Evolutionary conservation across 2,888 invertebrate species (phyloP), one percentile per base, ranked within the genome.

Genomic region (Drosophila flavopinicola): DNA sequence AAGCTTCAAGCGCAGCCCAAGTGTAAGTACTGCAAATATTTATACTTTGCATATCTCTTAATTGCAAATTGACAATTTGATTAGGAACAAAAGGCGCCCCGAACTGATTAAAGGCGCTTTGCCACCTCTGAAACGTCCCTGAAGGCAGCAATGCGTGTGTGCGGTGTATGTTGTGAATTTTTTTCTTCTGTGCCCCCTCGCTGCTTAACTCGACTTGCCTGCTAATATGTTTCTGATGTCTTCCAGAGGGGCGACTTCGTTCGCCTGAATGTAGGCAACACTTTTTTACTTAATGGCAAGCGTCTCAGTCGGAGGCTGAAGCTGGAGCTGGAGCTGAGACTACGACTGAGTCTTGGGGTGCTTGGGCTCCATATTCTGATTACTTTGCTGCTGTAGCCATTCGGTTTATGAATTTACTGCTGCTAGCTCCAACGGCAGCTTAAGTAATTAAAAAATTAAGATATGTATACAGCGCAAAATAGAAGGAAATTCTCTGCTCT

Each of bases 401-500:
- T 66, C 52, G 52, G 72, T 64, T 75, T 65, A 77, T 84, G 75
- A 86, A 86, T 79, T 75, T 75, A 72, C 75, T 52, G 68, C 59
- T 56, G 38, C 59, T 49, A 23, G 65, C 68, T 49, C 51, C 59
- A 61, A 49, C 51, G 66, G 49, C 72, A 66, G 66, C 78, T 86
- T 75, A 86, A 86, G 85, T 86, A 82, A 82, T 82, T 86, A 82
- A 80, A 78, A 85, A 84, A 84, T 86, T 86, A 84, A 86, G 77
- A 85, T 86, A 75, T 80, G 69, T 75, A 69, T 65, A 45, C 42
- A 49, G 41, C 51, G 56, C 44, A 59, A 51, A 38, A 51, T 57
- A 49, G 25, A 56, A 51, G 32, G 41, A 64, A 42, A 68, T 74
- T 17, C 24, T 23, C 29, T n/a, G 0, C 24, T 17, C 30, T 52